These are phyloP conservation scores for Caranx melampygus DNA, from an alignment of 2,113 vertebrate species.

Conservation along the genomic window DNA sequence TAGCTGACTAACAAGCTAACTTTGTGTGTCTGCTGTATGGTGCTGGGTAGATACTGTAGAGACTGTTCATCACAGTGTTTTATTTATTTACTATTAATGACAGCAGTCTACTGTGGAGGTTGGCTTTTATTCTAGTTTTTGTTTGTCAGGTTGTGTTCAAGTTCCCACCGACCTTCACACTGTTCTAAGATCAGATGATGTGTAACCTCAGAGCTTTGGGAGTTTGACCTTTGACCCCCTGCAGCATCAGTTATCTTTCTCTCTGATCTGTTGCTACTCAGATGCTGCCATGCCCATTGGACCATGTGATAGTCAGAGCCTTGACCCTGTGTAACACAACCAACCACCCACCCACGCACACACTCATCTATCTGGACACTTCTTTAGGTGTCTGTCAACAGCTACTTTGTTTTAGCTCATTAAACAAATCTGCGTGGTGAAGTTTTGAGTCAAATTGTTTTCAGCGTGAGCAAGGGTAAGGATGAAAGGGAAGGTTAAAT, in stretches of 20 bases:
- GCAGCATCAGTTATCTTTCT: slow-evolving; percentile 23
- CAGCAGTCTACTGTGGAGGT: too few relatives aligned
- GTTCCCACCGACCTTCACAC: not conserved
- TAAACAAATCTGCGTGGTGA: slow-evolving; percentile 2
- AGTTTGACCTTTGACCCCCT: slow-evolving; percentile 41
- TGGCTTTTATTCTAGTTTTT: too few relatives aligned
- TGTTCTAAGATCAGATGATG: not conserved
- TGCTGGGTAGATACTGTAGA: too few relatives aligned
- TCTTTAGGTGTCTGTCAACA: slow-evolving; percentile 31
- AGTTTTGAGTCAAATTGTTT: slow-evolving; percentile 46
- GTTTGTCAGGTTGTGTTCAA: too few relatives aligned
- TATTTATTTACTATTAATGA: too few relatives aligned
- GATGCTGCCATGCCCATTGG: slow-evolving; percentile 8
- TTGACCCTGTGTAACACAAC: too few relatives aligned
- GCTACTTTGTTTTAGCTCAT: slow-evolving; percentile 14
- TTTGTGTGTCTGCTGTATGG: too few relatives aligned
- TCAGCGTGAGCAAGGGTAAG: slow-evolving; percentile 14
- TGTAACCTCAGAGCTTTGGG: not conserved
- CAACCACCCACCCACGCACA: not conserved
- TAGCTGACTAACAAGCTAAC: too few relatives aligned
- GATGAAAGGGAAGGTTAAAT: slow-evolving; percentile 62
- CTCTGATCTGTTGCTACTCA: slow-evolving; percentile 18
- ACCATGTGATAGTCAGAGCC: not conserved
- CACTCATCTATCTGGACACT: not conserved
- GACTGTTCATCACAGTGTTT: too few relatives aligned